Evolutionary conservation across 2,888 invertebrate genomes (phyloP), one percentile per base, ranked within the genome.

Genomic region (Hirudinaria manillensis): DNA sequence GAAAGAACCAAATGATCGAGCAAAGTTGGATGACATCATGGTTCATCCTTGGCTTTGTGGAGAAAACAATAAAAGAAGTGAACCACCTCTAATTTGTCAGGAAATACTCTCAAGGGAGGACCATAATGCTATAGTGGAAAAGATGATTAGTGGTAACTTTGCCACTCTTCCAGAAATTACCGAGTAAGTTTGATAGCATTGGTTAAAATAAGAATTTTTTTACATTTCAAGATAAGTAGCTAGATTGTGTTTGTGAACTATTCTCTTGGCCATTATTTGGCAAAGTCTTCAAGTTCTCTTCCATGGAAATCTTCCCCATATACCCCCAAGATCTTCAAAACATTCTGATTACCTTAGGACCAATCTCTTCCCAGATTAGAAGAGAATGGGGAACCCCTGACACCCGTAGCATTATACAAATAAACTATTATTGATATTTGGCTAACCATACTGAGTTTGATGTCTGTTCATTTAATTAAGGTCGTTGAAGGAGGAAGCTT

Each of bases 131-230:
- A 94, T 99, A 80, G 89, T 99, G 79, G 93, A 94, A 82, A 93
- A 93, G 87, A 98, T 99, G 92, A 93, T 94, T 34, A 93, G 92
- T 83, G 98, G 98, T 75, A 91, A 91, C 82, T 94, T 99, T 78
- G 96, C 94, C 75, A 90, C 91, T 75, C 93, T 94, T 86, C 96
- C 98, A 84, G 92, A 94, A 84, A 96, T 99, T 80, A 86, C 93
- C 81, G 92, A 93, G 91, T 93, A 85, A 88, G 89, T 87, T 36
- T 24, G 13, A 45, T 32, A 10, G 13, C 6, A 34, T 27, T n/a
- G 32, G 70, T 70, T 27, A n/a, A 10, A 45, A 36, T 71, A 4
- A 29, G 38, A 21, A 24, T 71, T 24, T 16, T 36, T 16, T 70
- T 29, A 32, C 27, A 32, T 36, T 70, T 29, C 7, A 68, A 32